Evolutionary conservation across 92 coral and sea anemone species (phyloP), one percentile per base, ranked within the genome.

Genomic region (Heliopora coerulea): DNA sequence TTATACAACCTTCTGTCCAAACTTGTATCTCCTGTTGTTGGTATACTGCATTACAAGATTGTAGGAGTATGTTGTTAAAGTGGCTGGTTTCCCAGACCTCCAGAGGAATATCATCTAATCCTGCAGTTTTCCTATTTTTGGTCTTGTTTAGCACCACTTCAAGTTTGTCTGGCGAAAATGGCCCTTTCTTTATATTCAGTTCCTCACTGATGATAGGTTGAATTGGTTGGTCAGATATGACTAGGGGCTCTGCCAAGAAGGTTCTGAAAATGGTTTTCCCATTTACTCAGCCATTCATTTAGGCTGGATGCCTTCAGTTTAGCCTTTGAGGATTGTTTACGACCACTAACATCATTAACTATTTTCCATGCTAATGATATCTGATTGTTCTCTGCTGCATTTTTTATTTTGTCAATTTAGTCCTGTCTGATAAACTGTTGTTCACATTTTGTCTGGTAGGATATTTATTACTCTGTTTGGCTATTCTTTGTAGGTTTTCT

Each of bases 231-330:
- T 57, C 70, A n/a, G 28, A 7, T 6, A 48, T 73, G n/a, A 46
- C 72, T 72, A 39, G 83, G 83, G 26, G 80, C 68, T 23, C 62
- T 59, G 12, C 87, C 83, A 11, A 78, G 84, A 39, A 79, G 84
- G 33, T 79, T 52, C 54, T 74, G 79, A 44, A 79, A 84, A 50
- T 84, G 88, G 20, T 49, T 5, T 49, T 69, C n/a, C 76, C 64
- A 69, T 15, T 19, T 30, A n/a, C 49, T 44, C 34, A 69, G 17
- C 33, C 76, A 54, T 64, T 69, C 76, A 25, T 44, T 64, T 41
- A 48, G 58, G 62, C 35, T 44, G 11, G 59, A 23, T 44, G 32
- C 76, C 49, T 49, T 69, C 11, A 69, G 35, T 69, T 69, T 69
- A 19, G 76, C 65, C 21, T 44, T 49, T 8, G 14, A 25, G 10